Evolutionary conservation across 2,113 vertebrate species (phyloP).

Genomic region (Pyrgilauda ruficollis): DNA sequence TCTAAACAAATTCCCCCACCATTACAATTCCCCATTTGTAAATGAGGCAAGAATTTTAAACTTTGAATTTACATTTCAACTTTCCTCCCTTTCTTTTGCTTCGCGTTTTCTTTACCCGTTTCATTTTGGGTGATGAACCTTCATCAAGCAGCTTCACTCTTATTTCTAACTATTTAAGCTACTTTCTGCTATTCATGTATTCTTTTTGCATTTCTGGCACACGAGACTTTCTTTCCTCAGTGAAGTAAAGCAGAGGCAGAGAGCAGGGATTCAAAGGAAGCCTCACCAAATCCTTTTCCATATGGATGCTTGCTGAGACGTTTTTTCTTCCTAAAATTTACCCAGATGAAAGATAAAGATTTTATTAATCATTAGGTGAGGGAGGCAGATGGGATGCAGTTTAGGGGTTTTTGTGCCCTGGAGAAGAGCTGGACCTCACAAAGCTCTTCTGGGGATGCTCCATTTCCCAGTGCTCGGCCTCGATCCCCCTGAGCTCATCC

Average conservation of each 20-base stretch:
- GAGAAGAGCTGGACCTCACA: background rate
- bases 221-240: background rate
- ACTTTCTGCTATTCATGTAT: background rate
- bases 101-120: background rate
- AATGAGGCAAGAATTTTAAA: conserved; percentile 18
- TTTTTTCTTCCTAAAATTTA: background rate
- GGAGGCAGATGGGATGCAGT: background rate
- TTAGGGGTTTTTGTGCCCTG: background rate
- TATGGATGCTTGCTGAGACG: background rate
- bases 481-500: background rate
- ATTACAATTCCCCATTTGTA: background rate
- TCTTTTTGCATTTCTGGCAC: conserved; percentile 8
- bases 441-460: background rate
- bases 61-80: conserved; percentile 2
- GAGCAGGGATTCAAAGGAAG: background rate
- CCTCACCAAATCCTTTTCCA: background rate
- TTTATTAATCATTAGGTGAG: background rate
- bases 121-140: background rate
- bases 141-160: background rate
- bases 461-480: background rate
- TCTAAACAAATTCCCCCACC: conserved; percentile 31
- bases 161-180: background rate
- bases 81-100: background rate
- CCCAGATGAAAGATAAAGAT: background rate
- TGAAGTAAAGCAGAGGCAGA: background rate